Evolutionary conservation across 2,113 vertebrate species (phyloP), one percentile per base, ranked within the genome.

Genomic region (Nerophis ophidion): DNA sequence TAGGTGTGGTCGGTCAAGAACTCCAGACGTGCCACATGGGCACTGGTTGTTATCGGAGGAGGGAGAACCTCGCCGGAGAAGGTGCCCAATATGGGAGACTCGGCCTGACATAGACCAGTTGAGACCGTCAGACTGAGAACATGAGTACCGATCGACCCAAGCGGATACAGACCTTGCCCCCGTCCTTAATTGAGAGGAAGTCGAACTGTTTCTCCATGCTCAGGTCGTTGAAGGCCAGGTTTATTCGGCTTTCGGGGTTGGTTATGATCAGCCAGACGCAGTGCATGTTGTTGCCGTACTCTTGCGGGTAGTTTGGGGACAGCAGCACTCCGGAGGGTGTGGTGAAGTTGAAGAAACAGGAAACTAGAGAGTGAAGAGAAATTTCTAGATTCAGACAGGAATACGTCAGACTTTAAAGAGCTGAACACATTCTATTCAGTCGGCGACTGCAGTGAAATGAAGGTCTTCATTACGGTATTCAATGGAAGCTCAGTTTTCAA

Each of bases 341-440:
- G 74, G 97, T 99, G 82, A 98, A 99, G 88, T 99, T 99, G 91
- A 99, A 99, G 86, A 99, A 98, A 83, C 97, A 99, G 74, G 97
- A 98, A 80, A 99, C 90, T 92, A 46, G 6, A 60, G 1, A 19
- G 48, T 60, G 34, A 56, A 69, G 64, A 17, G 63, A 55, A 60
- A 60, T 9, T 26, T 1, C 11, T 17, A 49, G n/a, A 17, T 19
- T 57, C 5, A 57, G 19, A 42, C 44, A 4, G 8, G 26, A 16
- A 14, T 11, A 40, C 15, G 14, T 26, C 15, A 16, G 14, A n/a
- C 8, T 7, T 35, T 52, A 2, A 48, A n/a, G 15, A 51, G 53
- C 16, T 15, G 11, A n/a, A 40, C 16, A 38, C 15, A 55, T 36
- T 40, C 15, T 55, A 40, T 55, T 40, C 53, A 55, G 53, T 55